Percentiles rank a stretch among this genome's conserved stretches.
phyloP scores from a whole-genome alignment of 1,140 invertebrate genomes.

The Listronotus bonariensis region DNA sequence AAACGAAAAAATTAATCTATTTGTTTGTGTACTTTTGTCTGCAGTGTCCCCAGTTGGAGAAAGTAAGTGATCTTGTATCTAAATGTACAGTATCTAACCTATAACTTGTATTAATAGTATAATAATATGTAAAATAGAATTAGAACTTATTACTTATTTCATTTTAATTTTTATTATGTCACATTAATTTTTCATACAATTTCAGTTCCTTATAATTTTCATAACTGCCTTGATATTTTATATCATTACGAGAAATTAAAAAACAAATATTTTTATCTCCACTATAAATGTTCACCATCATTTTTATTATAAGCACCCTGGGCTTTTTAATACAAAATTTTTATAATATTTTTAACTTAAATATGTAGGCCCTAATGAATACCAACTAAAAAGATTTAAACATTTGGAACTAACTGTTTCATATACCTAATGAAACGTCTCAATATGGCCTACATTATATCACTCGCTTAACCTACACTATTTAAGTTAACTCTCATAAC shows the following conservation, averaged over 20 bases:
- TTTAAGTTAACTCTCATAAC: background rate
- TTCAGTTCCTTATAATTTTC: background rate
- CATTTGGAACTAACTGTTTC: too few relatives aligned
- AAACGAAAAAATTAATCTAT: slow-evolving; percentile 21
- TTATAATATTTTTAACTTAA: too few relatives aligned
- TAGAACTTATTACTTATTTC: background rate
- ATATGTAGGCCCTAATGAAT: too few relatives aligned
- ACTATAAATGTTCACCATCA: too few relatives aligned
- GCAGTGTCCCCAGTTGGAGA: slow-evolving; percentile 53
- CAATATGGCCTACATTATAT: background rate
- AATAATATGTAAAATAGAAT: slow-evolving; percentile 11
- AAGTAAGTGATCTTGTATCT: slow-evolving; percentile 51
- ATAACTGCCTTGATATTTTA: slow-evolving; percentile 25
- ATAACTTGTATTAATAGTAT: slow-evolving; percentile 15
- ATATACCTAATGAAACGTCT: background rate
- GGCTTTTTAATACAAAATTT: too few relatives aligned
- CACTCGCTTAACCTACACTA: background rate
- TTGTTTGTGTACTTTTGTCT: slow-evolving; percentile 42
- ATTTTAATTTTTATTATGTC: slow-evolving; percentile 1
- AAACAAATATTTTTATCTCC: slow-evolving; percentile 2
- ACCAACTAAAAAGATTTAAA: background rate
- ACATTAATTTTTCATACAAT: slow-evolving; percentile 1
- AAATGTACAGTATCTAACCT: slow-evolving; percentile 41
- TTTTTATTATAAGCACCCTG: too few relatives aligned
- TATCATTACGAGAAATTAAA: slow-evolving; percentile 1